Conservation (phyloP, 2,113 vertebrate genomes). For the Colinus virginianus region DNA sequence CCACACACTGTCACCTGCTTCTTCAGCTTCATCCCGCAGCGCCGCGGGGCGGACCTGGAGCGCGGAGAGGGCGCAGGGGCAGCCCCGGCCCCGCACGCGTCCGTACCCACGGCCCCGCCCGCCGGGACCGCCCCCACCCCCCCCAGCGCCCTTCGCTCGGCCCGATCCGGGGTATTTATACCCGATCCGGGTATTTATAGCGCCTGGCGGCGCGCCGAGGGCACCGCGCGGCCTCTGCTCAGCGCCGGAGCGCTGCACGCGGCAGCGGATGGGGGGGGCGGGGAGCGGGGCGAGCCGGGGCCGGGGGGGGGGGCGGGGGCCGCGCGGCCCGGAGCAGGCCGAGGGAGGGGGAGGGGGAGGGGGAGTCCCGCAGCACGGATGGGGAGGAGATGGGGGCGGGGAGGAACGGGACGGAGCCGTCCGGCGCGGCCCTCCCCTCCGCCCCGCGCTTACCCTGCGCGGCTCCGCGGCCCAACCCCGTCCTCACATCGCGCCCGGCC, state of each 20-base stretch:
- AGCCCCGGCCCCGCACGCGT: neutral
- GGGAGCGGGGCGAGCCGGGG: too few species aligned
- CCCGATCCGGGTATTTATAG: too few species aligned
- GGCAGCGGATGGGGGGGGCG: too few species aligned
- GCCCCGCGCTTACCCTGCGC: neutral
- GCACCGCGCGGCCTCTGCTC: neutral
- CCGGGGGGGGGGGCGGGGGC: too few species aligned
- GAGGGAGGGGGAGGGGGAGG: too few species aligned
- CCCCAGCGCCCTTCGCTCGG: neutral
- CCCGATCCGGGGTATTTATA: too few species aligned
- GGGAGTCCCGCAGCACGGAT: too few species aligned
- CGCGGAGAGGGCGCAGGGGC: neutral
- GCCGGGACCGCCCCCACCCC: neutral
- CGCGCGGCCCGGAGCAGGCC: too few species aligned
- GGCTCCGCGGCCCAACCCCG: neutral
- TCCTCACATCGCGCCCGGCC: neutral
- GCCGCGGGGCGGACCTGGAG: neutral
- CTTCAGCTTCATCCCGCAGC: constrained; percentile 92
- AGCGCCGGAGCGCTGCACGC: too few species aligned
- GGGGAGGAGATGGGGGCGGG: neutral
- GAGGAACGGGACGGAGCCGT: too few species aligned
- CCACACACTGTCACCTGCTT: constrained; percentile 98
- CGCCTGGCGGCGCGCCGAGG: too few species aligned
- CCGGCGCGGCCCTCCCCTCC: too few species aligned
- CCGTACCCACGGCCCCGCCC: neutral